These are phyloP conservation scores for Cromileptes altivelis DNA, from an alignment of 2,113 vertebrate species.

Conservation along the genomic window DNA sequence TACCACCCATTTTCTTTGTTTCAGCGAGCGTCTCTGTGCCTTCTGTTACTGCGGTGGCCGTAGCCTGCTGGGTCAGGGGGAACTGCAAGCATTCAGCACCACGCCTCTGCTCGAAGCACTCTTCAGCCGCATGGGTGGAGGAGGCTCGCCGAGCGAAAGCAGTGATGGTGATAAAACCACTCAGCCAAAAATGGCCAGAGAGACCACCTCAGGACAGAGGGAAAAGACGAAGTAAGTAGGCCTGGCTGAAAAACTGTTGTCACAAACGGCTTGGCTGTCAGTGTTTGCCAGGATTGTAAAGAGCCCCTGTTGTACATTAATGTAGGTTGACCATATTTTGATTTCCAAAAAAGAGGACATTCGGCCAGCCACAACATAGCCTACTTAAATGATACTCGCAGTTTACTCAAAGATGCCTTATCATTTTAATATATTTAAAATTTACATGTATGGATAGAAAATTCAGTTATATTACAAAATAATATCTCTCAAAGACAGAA, in stretches of 20 bases:
- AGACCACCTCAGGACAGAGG: conserved; percentile 80
- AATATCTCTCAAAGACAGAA: too few relatives aligned
- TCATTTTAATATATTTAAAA: too few relatives aligned
- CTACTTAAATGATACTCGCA: too few relatives aligned
- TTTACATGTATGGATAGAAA: too few relatives aligned
- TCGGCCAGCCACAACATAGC: too few relatives aligned
- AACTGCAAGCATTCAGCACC: conserved; percentile 91
- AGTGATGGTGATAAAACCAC: conserved; percentile 81
- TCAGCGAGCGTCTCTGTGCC: conserved; percentile 95
- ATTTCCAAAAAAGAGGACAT: too few relatives aligned
- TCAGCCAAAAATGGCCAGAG: conserved; percentile 74
- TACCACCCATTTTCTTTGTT: conserved; percentile 65
- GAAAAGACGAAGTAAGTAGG: conserved; percentile 79
- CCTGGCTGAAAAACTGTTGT: conserved; percentile 8
- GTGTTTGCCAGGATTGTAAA: background rate
- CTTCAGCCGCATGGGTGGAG: conserved; percentile 79
- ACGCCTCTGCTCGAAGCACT: conserved; percentile 85
- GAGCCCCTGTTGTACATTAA: conserved; percentile 23
- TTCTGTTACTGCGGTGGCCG: conserved; percentile 97
- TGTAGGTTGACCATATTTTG: too few relatives aligned
- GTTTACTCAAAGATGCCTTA: too few relatives aligned
- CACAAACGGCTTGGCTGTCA: conserved; percentile 36
- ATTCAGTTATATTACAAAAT: too few relatives aligned
- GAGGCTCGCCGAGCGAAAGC: conserved; percentile 80
- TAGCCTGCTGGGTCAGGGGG: conserved; percentile 98